Evolutionary conservation across 1,140 invertebrate genomes (phyloP).

Genomic region (Laodelphax striatellus): DNA sequence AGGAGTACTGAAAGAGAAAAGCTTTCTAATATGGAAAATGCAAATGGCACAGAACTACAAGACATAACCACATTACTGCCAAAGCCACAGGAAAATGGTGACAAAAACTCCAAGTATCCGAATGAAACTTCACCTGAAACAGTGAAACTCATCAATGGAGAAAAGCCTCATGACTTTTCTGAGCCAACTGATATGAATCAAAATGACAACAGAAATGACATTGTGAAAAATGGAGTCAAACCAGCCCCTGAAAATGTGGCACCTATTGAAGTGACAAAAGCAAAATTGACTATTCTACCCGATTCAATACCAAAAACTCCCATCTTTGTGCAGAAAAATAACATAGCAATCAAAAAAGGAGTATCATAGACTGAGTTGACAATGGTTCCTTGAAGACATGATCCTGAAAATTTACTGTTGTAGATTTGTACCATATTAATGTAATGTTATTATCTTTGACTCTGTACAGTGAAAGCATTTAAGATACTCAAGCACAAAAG

Average conservation of each 20-base stretch:
- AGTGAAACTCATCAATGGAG: conserved; percentile 6
- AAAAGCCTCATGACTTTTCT: background rate
- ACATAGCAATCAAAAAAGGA: conserved; percentile 6
- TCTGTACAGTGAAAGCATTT: too few relatives aligned
- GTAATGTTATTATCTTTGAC: too few relatives aligned
- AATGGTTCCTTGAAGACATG: too few relatives aligned
- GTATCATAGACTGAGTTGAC: too few relatives aligned
- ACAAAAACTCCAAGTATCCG: conserved; percentile 12
- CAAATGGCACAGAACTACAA: conserved; percentile 19
- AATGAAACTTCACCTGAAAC: conserved; percentile 15
- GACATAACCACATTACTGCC: conserved; percentile 21
- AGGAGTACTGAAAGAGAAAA: background rate
- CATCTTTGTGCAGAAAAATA: conserved; percentile 13
- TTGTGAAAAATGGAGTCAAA: background rate
- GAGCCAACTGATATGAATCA: background rate
- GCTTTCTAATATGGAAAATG: background rate
- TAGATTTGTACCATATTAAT: too few relatives aligned
- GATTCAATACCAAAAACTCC: conserved; percentile 19
- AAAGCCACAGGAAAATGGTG: conserved; percentile 17
- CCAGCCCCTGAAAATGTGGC: background rate
- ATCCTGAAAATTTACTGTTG: too few relatives aligned
- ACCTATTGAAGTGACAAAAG: conserved; percentile 18
- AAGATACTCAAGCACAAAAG: too few relatives aligned
- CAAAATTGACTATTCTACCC: conserved; percentile 14
- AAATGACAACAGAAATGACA: conserved; percentile 9